These are phyloP conservation scores for Gandaritis pyraliata DNA, from an alignment of 2,888 invertebrate genomes.

Conservation along the genomic window DNA sequence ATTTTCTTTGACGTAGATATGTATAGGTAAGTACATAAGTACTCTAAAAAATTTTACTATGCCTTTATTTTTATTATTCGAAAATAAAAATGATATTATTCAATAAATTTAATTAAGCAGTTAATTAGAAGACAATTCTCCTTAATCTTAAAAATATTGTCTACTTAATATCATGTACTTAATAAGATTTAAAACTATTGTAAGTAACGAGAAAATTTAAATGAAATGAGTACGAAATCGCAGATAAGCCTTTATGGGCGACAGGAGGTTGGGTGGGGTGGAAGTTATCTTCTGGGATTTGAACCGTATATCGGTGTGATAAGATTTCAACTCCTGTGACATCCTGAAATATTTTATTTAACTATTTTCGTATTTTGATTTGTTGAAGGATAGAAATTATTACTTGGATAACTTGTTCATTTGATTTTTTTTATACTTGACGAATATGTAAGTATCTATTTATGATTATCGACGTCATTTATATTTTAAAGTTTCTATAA, in stretches of 20 bases:
- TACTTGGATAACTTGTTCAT: slow-evolving; percentile 19
- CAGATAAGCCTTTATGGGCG: slow-evolving; percentile 75
- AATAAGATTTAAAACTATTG: slow-evolving; percentile 53
- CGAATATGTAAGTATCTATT: no score
- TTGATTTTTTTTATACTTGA: background rate
- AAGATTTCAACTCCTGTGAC: slow-evolving; percentile 14
- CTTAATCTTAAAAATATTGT: background rate
- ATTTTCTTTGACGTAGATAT: no score
- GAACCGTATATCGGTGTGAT: slow-evolving; percentile 20
- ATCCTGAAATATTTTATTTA: slow-evolving; percentile 19
- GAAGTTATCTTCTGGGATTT: slow-evolving; percentile 33
- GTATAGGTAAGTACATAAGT: no score
- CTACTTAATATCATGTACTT: slow-evolving; percentile 18
- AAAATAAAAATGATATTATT: no score
- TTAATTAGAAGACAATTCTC: background rate
- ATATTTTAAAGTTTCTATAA: no score
- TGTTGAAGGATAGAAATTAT: slow-evolving; percentile 26
- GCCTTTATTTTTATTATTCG: no score
- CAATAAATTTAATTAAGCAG: no score
- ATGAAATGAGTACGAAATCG: slow-evolving; percentile 80
- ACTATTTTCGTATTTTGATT: slow-evolving; percentile 31
- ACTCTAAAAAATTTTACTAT: no score
- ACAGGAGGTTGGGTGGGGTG: slow-evolving; percentile 53
- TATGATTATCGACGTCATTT: no score
- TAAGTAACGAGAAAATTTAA: slow-evolving; percentile 72